Evolutionary conservation across 2,113 vertebrate species (phyloP).

Genomic region (Glaucidium brasilianum): DNA sequence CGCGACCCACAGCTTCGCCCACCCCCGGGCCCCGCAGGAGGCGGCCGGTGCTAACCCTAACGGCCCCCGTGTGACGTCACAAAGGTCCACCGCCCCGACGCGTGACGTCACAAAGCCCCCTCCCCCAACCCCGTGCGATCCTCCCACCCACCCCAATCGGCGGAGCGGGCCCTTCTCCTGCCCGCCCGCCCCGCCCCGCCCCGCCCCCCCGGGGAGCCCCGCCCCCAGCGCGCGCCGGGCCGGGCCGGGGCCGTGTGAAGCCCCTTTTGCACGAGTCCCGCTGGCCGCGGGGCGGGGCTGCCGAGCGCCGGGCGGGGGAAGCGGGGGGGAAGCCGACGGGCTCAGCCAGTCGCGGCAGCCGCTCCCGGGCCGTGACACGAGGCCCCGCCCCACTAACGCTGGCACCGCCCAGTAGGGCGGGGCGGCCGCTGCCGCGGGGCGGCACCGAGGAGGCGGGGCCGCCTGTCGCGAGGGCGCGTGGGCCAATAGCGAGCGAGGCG

Average conservation of each 20-base stretch:
- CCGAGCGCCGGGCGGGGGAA: background rate
- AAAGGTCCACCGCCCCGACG: background rate
- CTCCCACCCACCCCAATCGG: background rate
- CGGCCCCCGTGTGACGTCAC: background rate
- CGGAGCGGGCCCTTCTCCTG: background rate
- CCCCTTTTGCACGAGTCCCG: constrained; percentile 47
- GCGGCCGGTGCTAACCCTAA: background rate
- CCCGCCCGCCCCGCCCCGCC: background rate
- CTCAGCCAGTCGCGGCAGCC: background rate
- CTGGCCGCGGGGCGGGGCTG: background rate
- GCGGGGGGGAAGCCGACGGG: background rate
- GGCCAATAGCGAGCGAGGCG: background rate
- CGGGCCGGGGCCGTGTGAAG: constrained; percentile 18
- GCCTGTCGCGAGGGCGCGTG: constrained; percentile 8
- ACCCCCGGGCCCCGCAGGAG: too few relatives aligned
- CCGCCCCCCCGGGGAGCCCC: background rate
- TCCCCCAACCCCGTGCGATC: too few relatives aligned
- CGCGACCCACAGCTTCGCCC: background rate
- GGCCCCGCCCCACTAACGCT: background rate
- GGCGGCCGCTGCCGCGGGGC: background rate
- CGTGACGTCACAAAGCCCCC: background rate
- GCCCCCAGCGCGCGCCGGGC: background rate
- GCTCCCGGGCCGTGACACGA: rapidly evolving
- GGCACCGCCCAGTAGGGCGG: background rate
- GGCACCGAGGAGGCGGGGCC: background rate